These are phyloP conservation scores for Creontiades dilutus DNA, from an alignment of 2,888 invertebrate species.

Conservation along the genomic window DNA sequence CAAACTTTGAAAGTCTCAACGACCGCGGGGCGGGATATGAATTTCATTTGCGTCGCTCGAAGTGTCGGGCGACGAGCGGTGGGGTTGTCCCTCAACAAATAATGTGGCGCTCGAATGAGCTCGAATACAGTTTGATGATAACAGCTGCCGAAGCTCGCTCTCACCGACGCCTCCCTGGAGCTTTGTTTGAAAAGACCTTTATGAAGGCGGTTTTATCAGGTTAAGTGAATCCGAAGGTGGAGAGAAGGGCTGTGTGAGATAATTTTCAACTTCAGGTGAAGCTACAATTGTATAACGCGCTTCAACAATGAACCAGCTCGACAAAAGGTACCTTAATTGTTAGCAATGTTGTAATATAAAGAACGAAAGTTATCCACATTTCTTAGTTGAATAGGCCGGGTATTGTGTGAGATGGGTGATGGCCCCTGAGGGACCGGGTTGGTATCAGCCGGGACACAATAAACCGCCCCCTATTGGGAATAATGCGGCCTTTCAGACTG, in stretches of 20 bases:
- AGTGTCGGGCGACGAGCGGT: not conserved
- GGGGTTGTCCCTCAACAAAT: not conserved
- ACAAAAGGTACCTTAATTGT: too few relatives aligned
- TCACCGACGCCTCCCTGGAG: not conserved
- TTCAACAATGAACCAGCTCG: too few relatives aligned
- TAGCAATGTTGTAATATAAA: too few relatives aligned
- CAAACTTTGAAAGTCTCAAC: not conserved
- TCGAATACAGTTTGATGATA: not conserved
- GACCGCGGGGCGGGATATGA: not conserved
- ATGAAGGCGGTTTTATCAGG: not conserved
- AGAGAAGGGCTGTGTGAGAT: not conserved
- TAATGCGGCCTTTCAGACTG: too few relatives aligned
- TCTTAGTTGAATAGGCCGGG: too few relatives aligned
- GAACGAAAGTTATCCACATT: too few relatives aligned
- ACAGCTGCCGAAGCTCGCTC: not conserved
- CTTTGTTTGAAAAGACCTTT: not conserved
- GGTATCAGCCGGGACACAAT: too few relatives aligned
- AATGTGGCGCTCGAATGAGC: not conserved
- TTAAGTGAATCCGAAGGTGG: not conserved
- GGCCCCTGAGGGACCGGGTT: too few relatives aligned
- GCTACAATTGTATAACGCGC: too few relatives aligned
- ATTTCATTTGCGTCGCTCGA: slow-evolving; percentile 8
- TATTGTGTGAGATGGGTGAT: too few relatives aligned
- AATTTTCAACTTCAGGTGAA: not conserved
- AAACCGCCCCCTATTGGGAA: too few relatives aligned